Conservation (phyloP, 2,113 vertebrate genomes). For the Tragelaphus imberbis region DNA sequence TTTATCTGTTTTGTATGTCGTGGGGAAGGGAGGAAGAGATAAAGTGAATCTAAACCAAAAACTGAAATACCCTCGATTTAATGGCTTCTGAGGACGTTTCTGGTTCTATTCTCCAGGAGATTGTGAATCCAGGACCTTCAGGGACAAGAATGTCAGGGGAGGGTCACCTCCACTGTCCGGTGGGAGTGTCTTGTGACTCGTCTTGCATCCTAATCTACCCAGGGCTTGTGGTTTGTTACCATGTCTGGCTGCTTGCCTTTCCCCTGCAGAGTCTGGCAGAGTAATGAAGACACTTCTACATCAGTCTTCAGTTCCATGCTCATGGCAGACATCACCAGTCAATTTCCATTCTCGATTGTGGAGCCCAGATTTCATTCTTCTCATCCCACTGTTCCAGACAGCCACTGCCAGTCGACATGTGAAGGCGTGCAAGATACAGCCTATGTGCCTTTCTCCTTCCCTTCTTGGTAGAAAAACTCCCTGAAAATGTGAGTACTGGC, state of each 20-base stretch:
- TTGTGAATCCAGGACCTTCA: neutral
- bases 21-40: neutral
- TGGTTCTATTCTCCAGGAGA: neutral
- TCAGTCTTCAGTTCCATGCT: neutral
- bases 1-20: neutral
- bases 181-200: neutral
- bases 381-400: neutral
- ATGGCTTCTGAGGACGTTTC: neutral
- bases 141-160: neutral
- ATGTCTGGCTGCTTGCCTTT: neutral
- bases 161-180: neutral
- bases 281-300: neutral
- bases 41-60: neutral
- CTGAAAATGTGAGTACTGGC: neutral
- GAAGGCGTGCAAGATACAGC: neutral
- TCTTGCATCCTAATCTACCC: neutral
- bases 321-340: neutral
- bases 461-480: neutral
- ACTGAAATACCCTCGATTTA: neutral
- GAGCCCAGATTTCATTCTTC: neutral
- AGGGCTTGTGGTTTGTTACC: neutral
- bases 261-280: neutral
- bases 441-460: neutral
- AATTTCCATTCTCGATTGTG: neutral
- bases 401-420: neutral